Evolutionary conservation across 2,113 vertebrate species (phyloP), one percentile per base, ranked within the genome.

Genomic region (Melanerpes formicivorus): DNA sequence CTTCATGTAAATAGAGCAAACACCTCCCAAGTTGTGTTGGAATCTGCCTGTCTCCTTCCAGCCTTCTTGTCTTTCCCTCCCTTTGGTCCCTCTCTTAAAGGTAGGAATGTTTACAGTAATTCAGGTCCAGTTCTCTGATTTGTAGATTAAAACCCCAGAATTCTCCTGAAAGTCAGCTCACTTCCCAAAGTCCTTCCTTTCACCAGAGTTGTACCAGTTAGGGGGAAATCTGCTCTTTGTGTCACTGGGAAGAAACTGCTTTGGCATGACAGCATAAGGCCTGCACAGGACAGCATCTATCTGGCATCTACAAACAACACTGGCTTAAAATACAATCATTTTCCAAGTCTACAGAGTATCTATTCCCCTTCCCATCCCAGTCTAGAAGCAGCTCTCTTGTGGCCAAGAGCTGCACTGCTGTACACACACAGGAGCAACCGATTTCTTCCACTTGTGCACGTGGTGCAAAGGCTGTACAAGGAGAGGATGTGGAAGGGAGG

Each of bases 221-320:
- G 37, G 70, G 66, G 55, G 88, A 94, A 80, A 90, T 65, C 85
- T 85, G n/a, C 76, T 84, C 71, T 85, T 85, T 14, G 18, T 91
- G 90, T 80, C 85, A 91, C 50, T 34, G 19, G 71, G 66, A 94
- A 81, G 50, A 87, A 89, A 91, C 54, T 93, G 76, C 93, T 93
- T 91, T 93, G 89, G 93, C 82, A 88, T 83, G 50, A 75, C 90
- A 91, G 93, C 63, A 2, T 92, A 94, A 95, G 85, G 85, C 91
- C 83, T 86, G 65, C 76, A 84, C 66, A 69, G 70, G 71, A 76
- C 75, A 81, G 75, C 46, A 84, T 77, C 74, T 71, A 52, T 55
- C 77, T 78, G 62, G 40, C 56, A 93, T 11, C 50, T 30, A 91
- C 76, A 29, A 87, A 72, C 21, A 84, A 73, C 21, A 46, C 14